A percentile compares a stretch with the other conserved stretches of the same genome.
Evolutionary conservation across 2,113 vertebrate species (phyloP).

Genomic region (Austrofundulus limnaeus): DNA sequence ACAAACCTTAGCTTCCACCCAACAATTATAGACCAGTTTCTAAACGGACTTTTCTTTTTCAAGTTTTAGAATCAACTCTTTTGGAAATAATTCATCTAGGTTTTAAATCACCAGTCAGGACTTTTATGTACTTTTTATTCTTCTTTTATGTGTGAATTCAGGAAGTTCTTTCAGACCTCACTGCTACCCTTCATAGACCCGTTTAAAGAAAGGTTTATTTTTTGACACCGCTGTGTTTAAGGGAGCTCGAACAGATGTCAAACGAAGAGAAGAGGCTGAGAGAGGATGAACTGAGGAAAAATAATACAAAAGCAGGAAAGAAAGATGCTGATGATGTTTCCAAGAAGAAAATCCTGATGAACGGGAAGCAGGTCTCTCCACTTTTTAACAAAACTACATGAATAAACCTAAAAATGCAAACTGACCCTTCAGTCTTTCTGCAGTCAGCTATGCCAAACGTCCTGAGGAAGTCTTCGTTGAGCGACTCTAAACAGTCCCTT

Average conservation of each 20-base stretch:
- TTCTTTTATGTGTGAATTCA: too few relatives aligned
- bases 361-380: slow-evolving; percentile 66
- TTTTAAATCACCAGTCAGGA: too few relatives aligned
- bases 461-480: slow-evolving; percentile 52
- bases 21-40: too few relatives aligned
- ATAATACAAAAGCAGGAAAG: slow-evolving; percentile 68
- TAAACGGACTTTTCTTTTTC: too few relatives aligned
- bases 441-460: slow-evolving; percentile 35
- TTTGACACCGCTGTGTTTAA: slow-evolving; percentile 40
- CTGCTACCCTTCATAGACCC: too few relatives aligned
- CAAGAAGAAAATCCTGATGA: slow-evolving; percentile 68
- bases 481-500: slow-evolving; percentile 46
- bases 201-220: background rate
- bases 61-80: too few relatives aligned
- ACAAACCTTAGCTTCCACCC: too few relatives aligned
- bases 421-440: too few relatives aligned
- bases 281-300: slow-evolving; percentile 81
- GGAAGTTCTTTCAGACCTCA: too few relatives aligned
- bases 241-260: slow-evolving; percentile 71
- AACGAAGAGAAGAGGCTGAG: slow-evolving; percentile 71
- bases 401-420: background rate
- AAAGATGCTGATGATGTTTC: slow-evolving; percentile 68
- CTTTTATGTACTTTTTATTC: too few relatives aligned
- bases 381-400: background rate
- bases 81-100: too few relatives aligned